These are phyloP conservation scores for Saxicola maurus DNA, from an alignment of 2,797 vertebrate genomes.

Conservation along the genomic window DNA sequence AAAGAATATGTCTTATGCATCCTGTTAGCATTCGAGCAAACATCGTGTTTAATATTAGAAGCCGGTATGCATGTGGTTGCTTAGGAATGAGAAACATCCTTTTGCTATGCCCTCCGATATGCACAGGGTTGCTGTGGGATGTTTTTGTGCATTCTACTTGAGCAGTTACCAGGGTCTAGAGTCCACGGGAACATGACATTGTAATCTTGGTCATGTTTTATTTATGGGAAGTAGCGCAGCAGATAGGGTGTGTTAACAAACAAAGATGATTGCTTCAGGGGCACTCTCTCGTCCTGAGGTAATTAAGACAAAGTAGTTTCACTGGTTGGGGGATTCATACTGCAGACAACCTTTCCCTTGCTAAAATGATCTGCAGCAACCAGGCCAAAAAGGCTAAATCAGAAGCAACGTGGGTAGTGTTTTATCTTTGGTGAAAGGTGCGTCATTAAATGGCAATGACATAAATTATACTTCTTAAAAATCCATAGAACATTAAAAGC, in stretches of 20 bases:
- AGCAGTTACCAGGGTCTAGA: slow-evolving; percentile 71
- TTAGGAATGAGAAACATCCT: slow-evolving; percentile 53
- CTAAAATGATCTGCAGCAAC: slow-evolving; percentile 59
- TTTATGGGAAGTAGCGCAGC: slow-evolving; percentile 75
- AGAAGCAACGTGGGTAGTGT: slow-evolving; percentile 49
- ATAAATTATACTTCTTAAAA: slow-evolving; percentile 69
- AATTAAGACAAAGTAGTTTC: slow-evolving; percentile 85
- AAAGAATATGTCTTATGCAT: neutral
- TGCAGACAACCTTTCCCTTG: slow-evolving; percentile 62
- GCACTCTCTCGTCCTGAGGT: slow-evolving; percentile 78
- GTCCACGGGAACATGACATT: slow-evolving; percentile 77
- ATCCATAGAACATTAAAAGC: slow-evolving; percentile 59
- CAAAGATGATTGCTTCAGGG: slow-evolving; percentile 86
- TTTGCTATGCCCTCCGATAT: slow-evolving; percentile 60
- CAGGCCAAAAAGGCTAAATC: slow-evolving; percentile 61
- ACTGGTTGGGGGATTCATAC: slow-evolving; percentile 70
- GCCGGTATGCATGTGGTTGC: slow-evolving; percentile 20
- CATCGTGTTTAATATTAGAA: slow-evolving; percentile 42
- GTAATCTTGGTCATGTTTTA: slow-evolving; percentile 86
- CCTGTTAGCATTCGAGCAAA: slow-evolving; percentile 17
- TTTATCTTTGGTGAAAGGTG: slow-evolving; percentile 71
- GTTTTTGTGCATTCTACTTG: slow-evolving; percentile 71
- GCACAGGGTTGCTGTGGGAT: slow-evolving; percentile 56
- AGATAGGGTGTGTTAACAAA: slow-evolving; percentile 85
- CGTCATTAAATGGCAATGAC: slow-evolving; percentile 59